Evolutionary conservation across 1,140 invertebrate genomes (phyloP), one percentile per base, ranked within the genome.

Genomic region (Anastrepha obliqua): DNA sequence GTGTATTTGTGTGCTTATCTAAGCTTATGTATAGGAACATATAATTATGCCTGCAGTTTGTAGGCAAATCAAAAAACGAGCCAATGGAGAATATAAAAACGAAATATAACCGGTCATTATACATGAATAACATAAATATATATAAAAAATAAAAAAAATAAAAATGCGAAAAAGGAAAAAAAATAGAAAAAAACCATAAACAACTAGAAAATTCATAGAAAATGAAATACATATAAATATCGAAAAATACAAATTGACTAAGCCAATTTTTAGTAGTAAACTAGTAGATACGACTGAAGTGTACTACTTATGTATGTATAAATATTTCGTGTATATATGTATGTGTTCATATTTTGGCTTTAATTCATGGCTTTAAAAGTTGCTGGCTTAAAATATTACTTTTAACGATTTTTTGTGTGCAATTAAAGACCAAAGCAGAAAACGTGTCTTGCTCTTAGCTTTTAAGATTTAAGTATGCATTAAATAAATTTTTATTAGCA

Each of bases 361-460:
- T 74, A 15, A 44, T 9, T 74, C 17, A 74, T 74, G 44, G 42
- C 5, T 44, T 74, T n/a, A 74, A 74, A 47, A 74, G 67, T 74
- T 42, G 42, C 44, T 74, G 67, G 67, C 67, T 74, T 44, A 74
- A 74, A 44, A 55, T 44, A 74, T 47, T 74, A 42, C 3, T 17
- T 74, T 47, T 74, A 29, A 29, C 29, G 29, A 29, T 29, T 29
- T 29, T 29, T 29, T 29, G 29, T 29, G 29, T 29, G 29, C 29
- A 29, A 29, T 29, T 74, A 74, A 74, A 74, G 67, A 42, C 67
- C 42, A 74, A 74, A 44, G 39, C 67, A 74, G 15, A 47, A 74
- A 74, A 74, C 67, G 13, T 5, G 67, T 47, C 39, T 74, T 74
- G 67, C 6, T 44, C 29, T 29, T 29, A 29, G 29, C 29, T 29